Percentiles rank a stretch among this genome's conserved stretches.
phyloP scores from a whole-genome alignment of 2,113 vertebrate species.

The Condylura cristata region DNA sequence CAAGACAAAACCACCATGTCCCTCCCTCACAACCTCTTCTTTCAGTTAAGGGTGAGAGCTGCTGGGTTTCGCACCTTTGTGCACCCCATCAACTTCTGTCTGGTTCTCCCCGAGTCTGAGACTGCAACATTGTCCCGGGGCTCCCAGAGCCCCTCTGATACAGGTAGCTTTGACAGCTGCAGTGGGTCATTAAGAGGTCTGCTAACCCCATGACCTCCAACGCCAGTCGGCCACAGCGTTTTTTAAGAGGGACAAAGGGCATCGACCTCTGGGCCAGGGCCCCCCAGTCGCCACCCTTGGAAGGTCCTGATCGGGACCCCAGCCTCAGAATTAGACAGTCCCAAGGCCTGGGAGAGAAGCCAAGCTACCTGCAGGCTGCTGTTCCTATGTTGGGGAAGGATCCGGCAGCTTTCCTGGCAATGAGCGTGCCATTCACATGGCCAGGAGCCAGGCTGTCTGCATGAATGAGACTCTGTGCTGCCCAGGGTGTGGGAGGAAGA shows the following conservation, averaged over 20 bases:
- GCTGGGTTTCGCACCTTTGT: not conserved
- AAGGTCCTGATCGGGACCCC: not conserved
- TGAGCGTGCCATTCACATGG: slow-evolving; percentile 3
- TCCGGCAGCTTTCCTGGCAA: not conserved
- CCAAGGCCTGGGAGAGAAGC: not conserved
- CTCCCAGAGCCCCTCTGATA: not conserved
- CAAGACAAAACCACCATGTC: not conserved
- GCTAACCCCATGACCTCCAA: not conserved
- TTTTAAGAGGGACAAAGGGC: not conserved
- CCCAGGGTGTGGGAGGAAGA: slow-evolving; percentile 39
- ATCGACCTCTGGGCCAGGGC: not conserved
- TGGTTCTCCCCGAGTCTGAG: no score
- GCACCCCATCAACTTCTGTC: not conserved
- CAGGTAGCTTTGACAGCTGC: not conserved
- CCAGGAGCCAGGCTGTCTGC: not conserved
- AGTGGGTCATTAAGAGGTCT: not conserved
- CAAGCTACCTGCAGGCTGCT: not conserved
- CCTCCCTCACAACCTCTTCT: no score
- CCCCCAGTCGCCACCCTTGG: rapidly evolving
- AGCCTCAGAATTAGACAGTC: not conserved
- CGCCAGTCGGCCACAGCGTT: not conserved
- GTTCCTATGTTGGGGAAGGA: not conserved
- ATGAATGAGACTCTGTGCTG: slow-evolving; percentile 60
- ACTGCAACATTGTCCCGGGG: no score
- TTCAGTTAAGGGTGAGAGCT: not conserved